Conservation (phyloP, 2,888 invertebrate genomes). For the Stratiomys singularior region DNA sequence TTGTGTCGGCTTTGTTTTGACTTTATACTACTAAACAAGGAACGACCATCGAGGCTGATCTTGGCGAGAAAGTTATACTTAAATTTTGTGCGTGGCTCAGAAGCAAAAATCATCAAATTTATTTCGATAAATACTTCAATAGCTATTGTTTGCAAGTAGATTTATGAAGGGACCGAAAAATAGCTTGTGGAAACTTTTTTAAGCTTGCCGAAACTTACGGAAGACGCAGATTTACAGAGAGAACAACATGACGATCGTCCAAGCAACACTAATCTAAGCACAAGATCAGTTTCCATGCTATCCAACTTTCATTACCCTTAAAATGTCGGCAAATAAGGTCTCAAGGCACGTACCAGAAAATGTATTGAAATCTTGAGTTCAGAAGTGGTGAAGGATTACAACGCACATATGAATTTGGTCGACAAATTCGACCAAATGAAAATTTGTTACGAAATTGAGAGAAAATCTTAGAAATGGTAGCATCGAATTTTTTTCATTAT, state of each 20-base stretch:
- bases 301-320: conserved; percentile 26
- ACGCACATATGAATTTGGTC: conserved; percentile 47
- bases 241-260: conserved; percentile 43
- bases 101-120: conserved; percentile 8
- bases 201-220: background rate
- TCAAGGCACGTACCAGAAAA: background rate
- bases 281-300: conserved; percentile 12
- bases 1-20: background rate
- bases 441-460: conserved; percentile 47
- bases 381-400: too few relatives aligned
- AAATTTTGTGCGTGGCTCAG: background rate
- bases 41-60: too few relatives aligned
- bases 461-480: conserved; percentile 44
- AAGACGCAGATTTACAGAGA: conserved; percentile 33
- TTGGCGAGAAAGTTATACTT: too few relatives aligned
- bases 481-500: conserved; percentile 19
- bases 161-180: background rate
- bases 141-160: background rate
- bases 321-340: background rate
- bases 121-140: conserved; percentile 26
- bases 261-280: conserved; percentile 39
- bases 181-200: background rate
- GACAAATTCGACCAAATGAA: conserved; percentile 49
- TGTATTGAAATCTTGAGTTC: conserved; percentile 37
- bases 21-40: background rate